Evolutionary conservation across 2,113 vertebrate species (phyloP).

Genomic region (Odobenus rosmarus): DNA sequence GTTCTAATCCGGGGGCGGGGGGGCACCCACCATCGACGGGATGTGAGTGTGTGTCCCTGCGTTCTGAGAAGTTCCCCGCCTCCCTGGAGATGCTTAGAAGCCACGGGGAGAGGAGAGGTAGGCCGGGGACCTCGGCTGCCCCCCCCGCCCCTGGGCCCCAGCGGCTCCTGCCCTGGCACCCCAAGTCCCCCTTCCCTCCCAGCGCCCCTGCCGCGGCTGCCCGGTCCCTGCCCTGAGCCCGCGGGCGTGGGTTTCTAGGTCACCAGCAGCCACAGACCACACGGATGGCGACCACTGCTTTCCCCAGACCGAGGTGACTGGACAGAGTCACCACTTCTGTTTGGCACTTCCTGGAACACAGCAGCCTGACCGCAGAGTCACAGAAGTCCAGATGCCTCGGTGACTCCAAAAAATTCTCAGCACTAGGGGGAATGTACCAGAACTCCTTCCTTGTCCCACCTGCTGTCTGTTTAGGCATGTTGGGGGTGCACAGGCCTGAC

Average conservation of each 20-base stretch:
- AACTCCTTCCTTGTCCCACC: neutral
- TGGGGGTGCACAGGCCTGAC: neutral
- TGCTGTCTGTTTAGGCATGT: accelerated
- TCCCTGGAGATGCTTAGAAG: neutral
- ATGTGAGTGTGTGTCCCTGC: neutral
- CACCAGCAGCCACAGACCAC: constrained; percentile 66
- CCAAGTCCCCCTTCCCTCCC: neutral
- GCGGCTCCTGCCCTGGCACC: accelerated
- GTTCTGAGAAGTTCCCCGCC: neutral
- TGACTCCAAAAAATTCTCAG: neutral
- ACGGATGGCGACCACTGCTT: neutral
- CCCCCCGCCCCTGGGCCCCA: neutral
- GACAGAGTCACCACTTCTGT: constrained; percentile 82
- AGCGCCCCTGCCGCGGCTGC: accelerated
- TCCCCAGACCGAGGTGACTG: constrained; percentile 35
- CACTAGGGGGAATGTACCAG: neutral
- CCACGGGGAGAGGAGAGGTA: neutral
- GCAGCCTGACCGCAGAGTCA: constrained; percentile 64
- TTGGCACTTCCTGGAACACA: constrained; percentile 79
- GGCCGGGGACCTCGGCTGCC: neutral
- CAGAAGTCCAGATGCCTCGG: neutral
- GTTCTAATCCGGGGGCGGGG: neutral
- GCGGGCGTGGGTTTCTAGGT: constrained; percentile 65
- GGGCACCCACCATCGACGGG: accelerated
- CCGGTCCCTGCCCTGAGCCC: neutral